Evolutionary conservation across 2,888 invertebrate genomes (phyloP).

Genomic region (Cosmia pyralina): DNA sequence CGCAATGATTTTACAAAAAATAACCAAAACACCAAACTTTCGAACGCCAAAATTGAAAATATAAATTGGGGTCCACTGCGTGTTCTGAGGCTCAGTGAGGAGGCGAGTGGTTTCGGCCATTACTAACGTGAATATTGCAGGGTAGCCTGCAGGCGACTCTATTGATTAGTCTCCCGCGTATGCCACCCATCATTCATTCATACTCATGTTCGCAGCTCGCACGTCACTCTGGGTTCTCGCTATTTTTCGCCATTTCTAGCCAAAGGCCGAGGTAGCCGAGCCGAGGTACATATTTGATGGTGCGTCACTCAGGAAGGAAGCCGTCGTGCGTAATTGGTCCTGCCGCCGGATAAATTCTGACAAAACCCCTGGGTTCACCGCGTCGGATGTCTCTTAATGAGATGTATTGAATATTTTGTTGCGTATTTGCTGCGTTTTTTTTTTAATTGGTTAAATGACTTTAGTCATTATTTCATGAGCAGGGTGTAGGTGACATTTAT

Average conservation of each 20-base stretch:
- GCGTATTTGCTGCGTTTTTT: slow-evolving; percentile 10
- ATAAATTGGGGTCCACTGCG: slow-evolving; percentile 29
- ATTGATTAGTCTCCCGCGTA: slow-evolving; percentile 76
- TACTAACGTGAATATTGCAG: slow-evolving; percentile 78
- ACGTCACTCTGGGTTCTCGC: slow-evolving; percentile 74
- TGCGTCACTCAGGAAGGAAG: slow-evolving; percentile 82
- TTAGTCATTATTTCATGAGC: slow-evolving; percentile 27
- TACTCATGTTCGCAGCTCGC: slow-evolving; percentile 70
- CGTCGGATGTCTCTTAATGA: slow-evolving; percentile 71
- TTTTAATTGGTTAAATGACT: slow-evolving; percentile 9
- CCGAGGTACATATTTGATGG: slow-evolving; percentile 83
- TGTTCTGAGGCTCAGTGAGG: slow-evolving; percentile 54
- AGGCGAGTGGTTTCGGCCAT: slow-evolving; percentile 74
- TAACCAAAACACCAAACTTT: neutral
- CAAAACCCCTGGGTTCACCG: slow-evolving; percentile 69
- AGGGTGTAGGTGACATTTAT: neutral
- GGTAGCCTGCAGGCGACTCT: slow-evolving; percentile 69
- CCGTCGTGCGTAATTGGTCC: slow-evolving; percentile 80
- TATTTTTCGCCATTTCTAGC: slow-evolving; percentile 76
- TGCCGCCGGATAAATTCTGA: slow-evolving; percentile 75
- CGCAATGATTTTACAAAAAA: neutral
- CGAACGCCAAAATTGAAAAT: slow-evolving; percentile 35
- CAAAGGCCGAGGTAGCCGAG: slow-evolving; percentile 74
- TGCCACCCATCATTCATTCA: slow-evolving; percentile 84
- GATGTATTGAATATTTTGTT: slow-evolving; percentile 66